Evolutionary conservation across 1,140 invertebrate species (phyloP), one percentile per base, ranked within the genome.

Genomic region (Drosophila nasuta): DNA sequence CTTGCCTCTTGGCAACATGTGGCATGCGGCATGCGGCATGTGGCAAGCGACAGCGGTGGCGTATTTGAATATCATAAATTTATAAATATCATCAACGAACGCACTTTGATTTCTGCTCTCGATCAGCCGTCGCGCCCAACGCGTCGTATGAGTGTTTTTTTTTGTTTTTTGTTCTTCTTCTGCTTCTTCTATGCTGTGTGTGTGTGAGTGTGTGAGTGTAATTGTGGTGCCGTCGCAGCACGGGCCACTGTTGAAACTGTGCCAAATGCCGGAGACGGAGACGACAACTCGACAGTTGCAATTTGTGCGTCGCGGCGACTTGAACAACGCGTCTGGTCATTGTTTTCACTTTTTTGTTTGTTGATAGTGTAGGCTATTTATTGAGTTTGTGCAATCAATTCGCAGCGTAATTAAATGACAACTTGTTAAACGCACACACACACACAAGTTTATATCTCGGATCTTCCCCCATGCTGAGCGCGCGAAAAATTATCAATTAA

Each of bases 271-370:
- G 41, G 5, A 54, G 76, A 45, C 65, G 64, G 70, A 35, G 73
- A 83, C 83, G 73, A 88, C 83, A 87, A 72, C 70, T 71, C 77
- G 73, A 82, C 83, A 87, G 83, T 87, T 87, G 83, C 83, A 83
- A 83, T 88, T 78, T 72, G 83, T 80, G 77, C 70, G 66, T 71
- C 67, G 83, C 69, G 80, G 80, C 72, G 80, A 52, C 35, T 72
- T 63, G 70, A 82, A 77, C 79, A 80, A 69, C 83, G 77, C 74
- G 74, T 71, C 35, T 33, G 52, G 28, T 45, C 35, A n/a, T 30
- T 54, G 28, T 71, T 41, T 65, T 51, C n/a, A 3, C 25, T 15
- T 7, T 62, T 62, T 30, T 25, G 20, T 25, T 33, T 46, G 17
- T 57, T 64, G 30, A 38, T 56, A 48, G 33, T 72, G 60, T 35